Evolutionary conservation across 2,888 invertebrate species (phyloP), one percentile per base, ranked within the genome.

Genomic region (Rhimphoctona megacephalus): DNA sequence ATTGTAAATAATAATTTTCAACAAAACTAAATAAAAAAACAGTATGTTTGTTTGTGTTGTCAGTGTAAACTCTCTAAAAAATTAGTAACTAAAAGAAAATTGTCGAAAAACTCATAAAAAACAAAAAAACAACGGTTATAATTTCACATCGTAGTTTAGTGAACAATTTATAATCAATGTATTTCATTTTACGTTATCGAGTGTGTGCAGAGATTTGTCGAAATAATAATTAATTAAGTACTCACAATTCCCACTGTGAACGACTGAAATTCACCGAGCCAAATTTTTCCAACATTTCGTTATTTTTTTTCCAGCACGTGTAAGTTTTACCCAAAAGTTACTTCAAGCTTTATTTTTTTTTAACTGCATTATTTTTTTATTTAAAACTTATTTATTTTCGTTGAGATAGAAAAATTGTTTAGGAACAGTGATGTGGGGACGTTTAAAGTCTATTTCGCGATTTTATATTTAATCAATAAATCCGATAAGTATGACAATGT

Each of bases 1-100:
- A 33, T 67, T 22, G 36, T 67, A 19, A 80, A 80, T 54, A 74
- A 74, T 46, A 33, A 1, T 73, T n/a, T 52, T 70, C 30, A n/a
- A 74, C 52, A 33, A 52, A 52, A 54, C 52, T 36, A 67, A 49
- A 54, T 17, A 25, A 22, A 22, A 30, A 61, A 30, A 30, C 19
- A 25, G 5, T 19, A 52, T 49, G 25, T 61, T 30, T 30, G 8
- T 76, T 30, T 30, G 8, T 76, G 43, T 61, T 14, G 19, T 70
- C 57, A 14, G 67, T 64, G 36, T 49, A 73, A 19, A 66, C 36
- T n/a, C 33, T 36, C 36, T 14, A 33, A 3, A 49, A 54, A 36
- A n/a, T 22, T 11, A 14, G 11, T 19, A 39, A 33, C 22, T 73
- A 49, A 11, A 25, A 25, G 11, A 2, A 39, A 57, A 17, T 7